phyloP scores from a whole-genome alignment of 2,113 vertebrate genomes.

The Clarias batrachus region DNA sequence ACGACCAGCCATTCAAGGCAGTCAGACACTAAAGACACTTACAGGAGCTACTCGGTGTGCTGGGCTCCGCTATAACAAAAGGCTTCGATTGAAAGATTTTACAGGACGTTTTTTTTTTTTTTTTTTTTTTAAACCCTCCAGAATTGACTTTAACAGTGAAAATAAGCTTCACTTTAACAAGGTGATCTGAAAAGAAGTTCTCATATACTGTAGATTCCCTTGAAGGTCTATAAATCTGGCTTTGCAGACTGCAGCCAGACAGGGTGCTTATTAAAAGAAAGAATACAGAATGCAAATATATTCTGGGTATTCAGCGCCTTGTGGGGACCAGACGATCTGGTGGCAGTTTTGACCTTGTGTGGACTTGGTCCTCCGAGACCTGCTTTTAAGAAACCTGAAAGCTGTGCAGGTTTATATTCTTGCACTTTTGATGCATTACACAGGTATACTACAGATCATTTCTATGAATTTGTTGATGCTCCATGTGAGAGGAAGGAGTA shows the following conservation, averaged over 20 bases:
- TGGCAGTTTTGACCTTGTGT: not conserved
- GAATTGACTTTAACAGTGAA: slow-evolving; percentile 64
- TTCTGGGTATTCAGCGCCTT: too few relatives aligned
- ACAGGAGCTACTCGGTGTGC: slow-evolving; percentile 29
- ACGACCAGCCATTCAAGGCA: slow-evolving; percentile 55
- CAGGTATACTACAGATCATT: not conserved
- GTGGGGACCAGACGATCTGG: not conserved
- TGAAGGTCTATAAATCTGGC: slow-evolving; percentile 63
- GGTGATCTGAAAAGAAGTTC: slow-evolving; percentile 62
- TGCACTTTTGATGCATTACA: too few relatives aligned
- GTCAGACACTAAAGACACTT: slow-evolving; percentile 55
- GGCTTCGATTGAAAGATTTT: slow-evolving; percentile 59
- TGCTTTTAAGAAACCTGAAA: not conserved
- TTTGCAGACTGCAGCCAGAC: slow-evolving; percentile 61
- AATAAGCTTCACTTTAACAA: slow-evolving; percentile 63
- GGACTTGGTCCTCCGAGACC: not conserved
- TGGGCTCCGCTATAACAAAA: slow-evolving; percentile 61
- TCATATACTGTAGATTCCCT: slow-evolving; percentile 63
- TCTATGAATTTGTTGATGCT: not conserved
- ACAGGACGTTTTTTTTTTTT: slow-evolving; percentile 44
- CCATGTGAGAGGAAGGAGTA: not conserved
- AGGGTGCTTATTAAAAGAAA: not conserved
- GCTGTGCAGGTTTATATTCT: not conserved
- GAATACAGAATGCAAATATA: not conserved
- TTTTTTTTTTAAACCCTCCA: slow-evolving; percentile 48